phyloP scores from a whole-genome alignment of 2,888 invertebrate genomes.

The Eudasyphora cyanicolor region DNA sequence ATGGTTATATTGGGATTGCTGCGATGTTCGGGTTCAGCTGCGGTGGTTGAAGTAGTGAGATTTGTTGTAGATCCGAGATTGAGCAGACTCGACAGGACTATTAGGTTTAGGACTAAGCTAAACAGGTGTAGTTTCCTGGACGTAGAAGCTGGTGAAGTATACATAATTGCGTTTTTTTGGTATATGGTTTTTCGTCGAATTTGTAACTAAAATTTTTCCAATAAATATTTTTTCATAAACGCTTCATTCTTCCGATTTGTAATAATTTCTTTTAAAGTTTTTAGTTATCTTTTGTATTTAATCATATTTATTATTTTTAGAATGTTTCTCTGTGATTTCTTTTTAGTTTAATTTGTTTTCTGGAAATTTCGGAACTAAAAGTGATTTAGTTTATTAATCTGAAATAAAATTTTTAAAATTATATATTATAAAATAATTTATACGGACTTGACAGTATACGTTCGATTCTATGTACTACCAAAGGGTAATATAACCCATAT shows the following conservation, averaged over 20 bases:
- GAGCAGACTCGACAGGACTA: neutral
- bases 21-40: slow-evolving; percentile 36
- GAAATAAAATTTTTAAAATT: too few relatives aligned
- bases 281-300: neutral
- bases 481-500: too few relatives aligned
- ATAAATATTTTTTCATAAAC: neutral
- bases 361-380: too few relatives aligned
- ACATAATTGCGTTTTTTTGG: neutral
- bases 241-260: neutral
- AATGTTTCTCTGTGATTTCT: neutral
- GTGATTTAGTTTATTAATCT: too few relatives aligned
- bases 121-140: neutral
- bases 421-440: too few relatives aligned
- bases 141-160: neutral
- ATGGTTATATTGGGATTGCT: slow-evolving; percentile 73
- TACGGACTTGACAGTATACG: too few relatives aligned
- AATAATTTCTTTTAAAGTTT: neutral
- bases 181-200: neutral
- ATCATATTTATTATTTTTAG: neutral
- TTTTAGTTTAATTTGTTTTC: slow-evolving; percentile 23
- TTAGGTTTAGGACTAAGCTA: neutral
- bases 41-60: slow-evolving; percentile 18
- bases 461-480: too few relatives aligned
- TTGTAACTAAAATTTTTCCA: too few relatives aligned
- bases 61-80: neutral